Conservation (phyloP, 2,797 vertebrate species). For the Rhincodon typus region DNA sequence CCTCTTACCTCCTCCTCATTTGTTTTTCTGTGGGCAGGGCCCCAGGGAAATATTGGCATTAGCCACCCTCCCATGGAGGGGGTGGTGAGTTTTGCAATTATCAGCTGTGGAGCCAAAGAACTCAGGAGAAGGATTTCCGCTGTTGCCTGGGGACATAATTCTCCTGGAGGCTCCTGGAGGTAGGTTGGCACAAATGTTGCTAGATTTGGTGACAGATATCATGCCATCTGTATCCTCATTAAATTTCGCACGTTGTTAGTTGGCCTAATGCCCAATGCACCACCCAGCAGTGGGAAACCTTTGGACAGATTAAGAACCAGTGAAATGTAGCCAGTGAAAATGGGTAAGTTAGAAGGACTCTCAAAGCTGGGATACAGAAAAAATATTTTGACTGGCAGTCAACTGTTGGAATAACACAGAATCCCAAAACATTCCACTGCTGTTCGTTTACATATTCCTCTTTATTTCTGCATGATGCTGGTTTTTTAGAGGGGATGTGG, state of each 20-base stretch:
- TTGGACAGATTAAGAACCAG: neutral
- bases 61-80: neutral
- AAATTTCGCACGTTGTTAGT: neutral
- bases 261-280: neutral
- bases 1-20: too few relatives aligned
- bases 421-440: neutral
- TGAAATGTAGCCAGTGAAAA: neutral
- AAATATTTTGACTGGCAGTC: constrained; percentile 8
- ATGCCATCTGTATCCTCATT: neutral
- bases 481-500: neutral
- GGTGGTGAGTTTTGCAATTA: neutral
- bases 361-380: neutral
- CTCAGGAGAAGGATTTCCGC: neutral
- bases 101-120: neutral
- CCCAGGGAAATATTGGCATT: too few relatives aligned
- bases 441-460: neutral
- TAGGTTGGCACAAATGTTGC: neutral
- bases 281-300: neutral
- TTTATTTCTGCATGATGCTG: neutral
- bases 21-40: too few relatives aligned
- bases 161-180: neutral
- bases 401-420: neutral
- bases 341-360: neutral
- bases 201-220: neutral
- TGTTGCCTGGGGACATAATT: neutral